Evolutionary conservation across 64 coral and sea anemone species (phyloP), one percentile per base, ranked within the genome.

Genomic region (Anthopleura sola): DNA sequence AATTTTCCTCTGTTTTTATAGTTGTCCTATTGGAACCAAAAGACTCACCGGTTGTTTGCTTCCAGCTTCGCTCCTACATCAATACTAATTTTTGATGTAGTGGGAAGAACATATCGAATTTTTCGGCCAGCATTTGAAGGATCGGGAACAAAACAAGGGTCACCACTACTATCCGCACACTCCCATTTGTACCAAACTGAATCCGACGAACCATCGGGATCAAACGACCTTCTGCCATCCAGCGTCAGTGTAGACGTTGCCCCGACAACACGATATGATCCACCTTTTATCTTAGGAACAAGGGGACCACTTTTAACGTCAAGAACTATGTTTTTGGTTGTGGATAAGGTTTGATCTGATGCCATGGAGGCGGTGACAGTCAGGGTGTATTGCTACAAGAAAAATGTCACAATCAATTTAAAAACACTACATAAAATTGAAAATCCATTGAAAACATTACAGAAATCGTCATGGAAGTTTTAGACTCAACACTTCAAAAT

Each of bases 171-270:
- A 54, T 95, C 83, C 64, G 44, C 81, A 81, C 94, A 96, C 38
- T 83, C 69, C 94, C 94, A 96, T 10, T 48, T 40, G 48, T 90
- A 92, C 66, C 44, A 80, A 9, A 75, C 34, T 23, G 49, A 5
- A 24, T 96, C 88, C 13, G 13, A 10, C 10, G 79, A 47, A 12
- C 55, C 55, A 92, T 96, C 94, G 21, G 90, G 94, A 37, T 96
- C 94, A 18, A 17, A 14, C 15, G 90, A 86, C 26, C 2, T 14
- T 2, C 33, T 69, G 12, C 77, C 90, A 57, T 92, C 87, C 40
- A 96, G 68, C 14, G 38, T 20, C 10, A 96, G 48, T 15, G 83
- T 92, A 24, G 84, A 85, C 0, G 13, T 37, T 49, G 83, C 46
- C n/a, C 94, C 94, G 32, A 96, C 84, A 40, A 89, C 79, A 32